These are phyloP conservation scores for Zaprionus lineosus DNA, from an alignment of 2,888 invertebrate genomes.

Conservation along the genomic window DNA sequence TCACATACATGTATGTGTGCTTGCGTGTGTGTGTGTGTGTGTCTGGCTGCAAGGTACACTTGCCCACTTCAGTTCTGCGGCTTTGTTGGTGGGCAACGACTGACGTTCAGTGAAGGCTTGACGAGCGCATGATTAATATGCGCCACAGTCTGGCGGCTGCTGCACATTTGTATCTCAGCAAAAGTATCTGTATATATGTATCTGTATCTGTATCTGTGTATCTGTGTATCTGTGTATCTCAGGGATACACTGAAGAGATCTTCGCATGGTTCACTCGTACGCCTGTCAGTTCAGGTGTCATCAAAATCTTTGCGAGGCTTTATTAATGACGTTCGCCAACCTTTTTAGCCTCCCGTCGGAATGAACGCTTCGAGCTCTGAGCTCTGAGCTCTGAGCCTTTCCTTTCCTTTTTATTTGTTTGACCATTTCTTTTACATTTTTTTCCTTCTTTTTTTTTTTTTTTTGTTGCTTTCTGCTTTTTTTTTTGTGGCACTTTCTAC, in stretches of 20 bases:
- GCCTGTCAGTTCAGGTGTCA: conserved; percentile 75
- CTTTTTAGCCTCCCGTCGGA: conserved; percentile 51
- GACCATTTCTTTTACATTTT: too few species aligned
- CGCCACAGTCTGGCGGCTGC: conserved; percentile 53
- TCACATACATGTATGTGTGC: too few species aligned
- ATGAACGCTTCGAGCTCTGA: background rate
- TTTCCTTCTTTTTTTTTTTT: conserved; percentile 26
- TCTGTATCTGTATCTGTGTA: background rate
- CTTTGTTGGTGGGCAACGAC: conserved; percentile 70
- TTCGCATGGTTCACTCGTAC: conserved; percentile 49
- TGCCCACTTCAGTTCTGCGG: conserved; percentile 47
- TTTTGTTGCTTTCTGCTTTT: conserved; percentile 28
- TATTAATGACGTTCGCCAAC: conserved; percentile 76
- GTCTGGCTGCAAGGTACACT: conserved; percentile 40
- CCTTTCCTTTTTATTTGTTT: conserved; percentile 34
- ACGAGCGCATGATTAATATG: conserved; percentile 79
- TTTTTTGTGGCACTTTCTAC: conserved; percentile 52
- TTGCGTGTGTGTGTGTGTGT: conserved; percentile 5
- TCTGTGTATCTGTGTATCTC: conserved; percentile 25
- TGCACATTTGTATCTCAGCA: conserved; percentile 34
- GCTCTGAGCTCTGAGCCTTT: conserved; percentile 12
- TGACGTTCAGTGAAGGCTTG: conserved; percentile 50
- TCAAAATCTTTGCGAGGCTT: conserved; percentile 73
- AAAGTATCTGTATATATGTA: too few species aligned
- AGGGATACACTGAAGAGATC: conserved; percentile 59